Evolutionary conservation across 2,797 vertebrate species (phyloP).

Genomic region (Siniperca scherzeri): DNA sequence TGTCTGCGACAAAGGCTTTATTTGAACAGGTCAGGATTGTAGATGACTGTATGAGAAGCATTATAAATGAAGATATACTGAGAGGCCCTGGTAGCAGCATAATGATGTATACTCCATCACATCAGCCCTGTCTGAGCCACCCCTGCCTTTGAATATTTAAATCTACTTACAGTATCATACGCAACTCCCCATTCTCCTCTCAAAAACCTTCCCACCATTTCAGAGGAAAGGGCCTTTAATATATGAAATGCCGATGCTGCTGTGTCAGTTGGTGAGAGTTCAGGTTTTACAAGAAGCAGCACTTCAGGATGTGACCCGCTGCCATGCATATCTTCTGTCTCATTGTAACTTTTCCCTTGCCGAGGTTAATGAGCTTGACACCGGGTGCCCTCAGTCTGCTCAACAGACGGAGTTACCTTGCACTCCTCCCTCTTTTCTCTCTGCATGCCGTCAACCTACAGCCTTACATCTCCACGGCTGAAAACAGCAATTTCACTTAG

Average conservation of each 20-base stretch:
- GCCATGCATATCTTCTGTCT: slow-evolving; percentile 77
- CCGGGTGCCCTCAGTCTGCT: slow-evolving; percentile 68
- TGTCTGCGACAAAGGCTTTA: slow-evolving; percentile 70
- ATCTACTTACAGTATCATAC: slow-evolving; percentile 66
- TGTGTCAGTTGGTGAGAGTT: slow-evolving; percentile 75
- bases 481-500: slow-evolving; percentile 78
- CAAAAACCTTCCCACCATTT: slow-evolving; percentile 57
- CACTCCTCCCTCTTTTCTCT: slow-evolving; percentile 65
- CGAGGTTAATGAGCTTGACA: slow-evolving; percentile 84
- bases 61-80: slow-evolving; percentile 79
- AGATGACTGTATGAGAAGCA: slow-evolving; percentile 68
- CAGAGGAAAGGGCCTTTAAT: slow-evolving; percentile 71
- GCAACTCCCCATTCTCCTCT: slow-evolving; percentile 55
- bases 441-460: slow-evolving; percentile 61
- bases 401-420: slow-evolving; percentile 65
- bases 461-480: slow-evolving; percentile 51
- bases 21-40: slow-evolving; percentile 75
- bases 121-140: slow-evolving; percentile 46
- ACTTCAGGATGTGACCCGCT: slow-evolving; percentile 76
- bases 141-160: slow-evolving; percentile 72
- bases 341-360: slow-evolving; percentile 77
- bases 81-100: slow-evolving; percentile 62
- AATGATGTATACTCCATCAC: slow-evolving; percentile 69
- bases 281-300: slow-evolving; percentile 78
- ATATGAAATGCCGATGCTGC: slow-evolving; percentile 72